These are phyloP conservation scores for Teleogryllus occipitalis DNA, from an alignment of 1,140 invertebrate species.

Conservation along the genomic window DNA sequence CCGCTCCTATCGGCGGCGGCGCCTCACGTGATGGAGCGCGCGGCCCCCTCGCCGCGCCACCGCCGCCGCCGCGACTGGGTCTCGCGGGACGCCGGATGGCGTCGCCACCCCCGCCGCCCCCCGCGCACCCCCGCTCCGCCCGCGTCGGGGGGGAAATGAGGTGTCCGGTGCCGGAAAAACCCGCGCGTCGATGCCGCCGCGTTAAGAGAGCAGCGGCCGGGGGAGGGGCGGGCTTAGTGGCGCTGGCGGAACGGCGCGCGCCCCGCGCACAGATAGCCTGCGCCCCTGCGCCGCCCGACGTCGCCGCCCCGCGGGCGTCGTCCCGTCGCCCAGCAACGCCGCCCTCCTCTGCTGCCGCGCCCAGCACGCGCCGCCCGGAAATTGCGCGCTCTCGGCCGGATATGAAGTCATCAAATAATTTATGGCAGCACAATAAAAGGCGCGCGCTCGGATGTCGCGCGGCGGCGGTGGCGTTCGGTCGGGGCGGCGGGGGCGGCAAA, in stretches of 20 bases:
- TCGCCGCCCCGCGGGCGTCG: too few species aligned
- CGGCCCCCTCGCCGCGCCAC: too few species aligned
- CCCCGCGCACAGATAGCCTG: neutral
- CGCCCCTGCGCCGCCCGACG: neutral
- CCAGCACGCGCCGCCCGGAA: too few species aligned
- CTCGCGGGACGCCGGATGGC: too few species aligned
- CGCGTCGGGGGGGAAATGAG: neutral
- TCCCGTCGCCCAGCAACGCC: neutral
- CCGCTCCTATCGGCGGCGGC: neutral
- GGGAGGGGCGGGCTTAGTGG: too few species aligned
- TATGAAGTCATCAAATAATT: constrained; percentile 6
- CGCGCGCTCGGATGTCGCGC: neutral
- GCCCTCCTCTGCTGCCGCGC: too few species aligned
- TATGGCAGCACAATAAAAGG: neutral
- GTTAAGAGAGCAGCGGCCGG: neutral
- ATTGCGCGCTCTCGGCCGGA: neutral
- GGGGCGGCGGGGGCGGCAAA: neutral
- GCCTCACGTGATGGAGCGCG: neutral
- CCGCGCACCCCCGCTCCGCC: too few species aligned
- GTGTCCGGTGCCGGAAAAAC: neutral
- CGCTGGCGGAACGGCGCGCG: too few species aligned
- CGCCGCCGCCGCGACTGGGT: too few species aligned
- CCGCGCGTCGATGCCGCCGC: neutral
- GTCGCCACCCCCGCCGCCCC: too few species aligned
- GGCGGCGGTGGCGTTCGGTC: neutral